Evolutionary conservation across 2,113 vertebrate genomes (phyloP).

Genomic region (Lynx canadensis): DNA sequence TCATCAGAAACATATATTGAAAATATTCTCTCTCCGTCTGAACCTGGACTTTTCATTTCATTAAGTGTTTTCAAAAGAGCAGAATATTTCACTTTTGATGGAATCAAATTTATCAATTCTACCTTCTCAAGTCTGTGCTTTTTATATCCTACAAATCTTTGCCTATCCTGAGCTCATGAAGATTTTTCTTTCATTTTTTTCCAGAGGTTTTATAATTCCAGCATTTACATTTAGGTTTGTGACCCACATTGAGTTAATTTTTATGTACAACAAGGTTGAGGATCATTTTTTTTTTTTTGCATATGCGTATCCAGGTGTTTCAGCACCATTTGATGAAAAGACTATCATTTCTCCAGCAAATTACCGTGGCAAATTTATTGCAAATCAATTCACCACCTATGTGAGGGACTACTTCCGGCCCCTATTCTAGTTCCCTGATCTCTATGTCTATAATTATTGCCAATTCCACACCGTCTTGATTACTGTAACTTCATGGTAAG

Average conservation of each 20-base stretch:
- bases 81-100: conserved; percentile 22
- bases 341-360: neutral
- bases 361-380: neutral
- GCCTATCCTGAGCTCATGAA: neutral
- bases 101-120: neutral
- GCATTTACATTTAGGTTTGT: conserved; percentile 9
- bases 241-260: conserved; percentile 18
- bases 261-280: neutral
- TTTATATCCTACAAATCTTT: neutral
- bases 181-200: neutral
- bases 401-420: neutral
- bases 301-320: conserved; percentile 9
- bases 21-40: conserved; percentile 30
- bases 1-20: neutral
- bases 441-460: neutral
- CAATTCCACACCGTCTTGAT: neutral
- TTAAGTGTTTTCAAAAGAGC: conserved; percentile 16
- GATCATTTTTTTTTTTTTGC: neutral
- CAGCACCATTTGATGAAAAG: neutral
- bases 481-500: neutral
- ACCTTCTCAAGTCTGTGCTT: neutral
- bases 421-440: neutral
- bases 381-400: neutral
- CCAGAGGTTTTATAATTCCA: neutral
- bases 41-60: neutral